A percentile compares a stretch with the other conserved stretches of the same genome.
phyloP scores from a whole-genome alignment of 1,140 invertebrate species.

The Conus betulinus region DNA sequence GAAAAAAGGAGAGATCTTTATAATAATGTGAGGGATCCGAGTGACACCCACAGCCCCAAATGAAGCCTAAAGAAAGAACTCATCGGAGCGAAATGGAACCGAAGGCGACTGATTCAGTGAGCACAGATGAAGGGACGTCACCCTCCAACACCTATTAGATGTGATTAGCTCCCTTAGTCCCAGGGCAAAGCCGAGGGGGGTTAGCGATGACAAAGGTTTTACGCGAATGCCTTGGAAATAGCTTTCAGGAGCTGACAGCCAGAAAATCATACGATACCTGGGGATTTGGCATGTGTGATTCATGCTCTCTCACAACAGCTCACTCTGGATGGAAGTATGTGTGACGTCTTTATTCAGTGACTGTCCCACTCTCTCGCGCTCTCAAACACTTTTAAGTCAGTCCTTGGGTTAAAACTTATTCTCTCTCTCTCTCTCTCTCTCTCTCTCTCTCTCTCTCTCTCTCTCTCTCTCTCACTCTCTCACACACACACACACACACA shows the following conservation, averaged over 20 bases:
- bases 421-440: neutral
- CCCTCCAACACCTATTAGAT: slow-evolving; percentile 2
- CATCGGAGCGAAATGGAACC: neutral
- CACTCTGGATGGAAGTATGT: neutral
- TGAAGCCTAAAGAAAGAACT: neutral
- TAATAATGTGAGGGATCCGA: neutral
- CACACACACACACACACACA: no score
- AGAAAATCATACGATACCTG: neutral
- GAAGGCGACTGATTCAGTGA: neutral
- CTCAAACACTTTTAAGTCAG: neutral
- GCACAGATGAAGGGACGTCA: slow-evolving; percentile 5
- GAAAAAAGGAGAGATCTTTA: neutral
- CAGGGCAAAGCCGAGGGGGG: neutral
- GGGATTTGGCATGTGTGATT: no score
- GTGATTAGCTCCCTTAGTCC: slow-evolving; percentile 2
- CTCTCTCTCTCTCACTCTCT: no score
- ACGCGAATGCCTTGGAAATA: neutral
- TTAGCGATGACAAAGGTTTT: neutral
- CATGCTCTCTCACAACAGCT: no score
- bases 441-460: no score
- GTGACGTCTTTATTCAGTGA: neutral
- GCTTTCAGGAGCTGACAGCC: neutral
- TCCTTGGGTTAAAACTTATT: neutral
- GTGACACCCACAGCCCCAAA: neutral
- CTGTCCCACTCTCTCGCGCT: neutral